Base-by-base conservation (phyloP, 2,797 vertebrate genomes). In the Capromys pilorides region DNA sequence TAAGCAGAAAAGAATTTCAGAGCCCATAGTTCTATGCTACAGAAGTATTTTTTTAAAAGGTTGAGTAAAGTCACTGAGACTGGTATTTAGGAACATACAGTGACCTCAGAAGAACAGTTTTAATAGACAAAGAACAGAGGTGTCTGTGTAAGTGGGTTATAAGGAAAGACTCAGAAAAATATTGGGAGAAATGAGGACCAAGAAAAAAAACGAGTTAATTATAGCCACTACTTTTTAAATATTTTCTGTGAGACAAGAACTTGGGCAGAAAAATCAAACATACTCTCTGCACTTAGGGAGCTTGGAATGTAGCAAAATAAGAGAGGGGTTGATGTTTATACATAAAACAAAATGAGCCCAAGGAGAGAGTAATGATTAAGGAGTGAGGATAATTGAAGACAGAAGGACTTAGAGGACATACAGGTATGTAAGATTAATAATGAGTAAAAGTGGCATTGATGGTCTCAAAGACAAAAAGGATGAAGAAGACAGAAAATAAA, bases 1-100 rank as follows among this genome's bases (percentile, higher is more conserved):
- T 33, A 94, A 81, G 62, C 5, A 82, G 41, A 88, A 95, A 41
- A 51, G 45, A 81, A 45, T 93, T 88, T 81, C 73, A 39, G 80
- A 41, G 12, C 51, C 24, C 59, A 1, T 82, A 28, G 77, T 41
- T 64, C 67, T 13, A 90, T 28, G 28, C 39, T 71, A 71, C 16
- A n/a, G n/a, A 90, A n/a, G 94, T 41, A 49, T 89, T 91, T 6
- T 69, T 79, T 83, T 85, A 49, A 59, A 73, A 89, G 51, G 1
- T 22, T 39, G 18, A 87, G 45, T 19, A 81, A 87, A 94, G 24
- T n/a, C 49, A 41, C 51, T 39, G 57, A 81, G 9, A 54, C 6
- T 73, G 64, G n/a, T n/a, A 12, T 18, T 12, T 69, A 79, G 62
- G n/a, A 67, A 13, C 33, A 33, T 73, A 51, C 28, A 84, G 22